Evolutionary conservation across 1,140 invertebrate genomes (phyloP), one percentile per base, ranked within the genome.

Genomic region (Eubasilissa regina): DNA sequence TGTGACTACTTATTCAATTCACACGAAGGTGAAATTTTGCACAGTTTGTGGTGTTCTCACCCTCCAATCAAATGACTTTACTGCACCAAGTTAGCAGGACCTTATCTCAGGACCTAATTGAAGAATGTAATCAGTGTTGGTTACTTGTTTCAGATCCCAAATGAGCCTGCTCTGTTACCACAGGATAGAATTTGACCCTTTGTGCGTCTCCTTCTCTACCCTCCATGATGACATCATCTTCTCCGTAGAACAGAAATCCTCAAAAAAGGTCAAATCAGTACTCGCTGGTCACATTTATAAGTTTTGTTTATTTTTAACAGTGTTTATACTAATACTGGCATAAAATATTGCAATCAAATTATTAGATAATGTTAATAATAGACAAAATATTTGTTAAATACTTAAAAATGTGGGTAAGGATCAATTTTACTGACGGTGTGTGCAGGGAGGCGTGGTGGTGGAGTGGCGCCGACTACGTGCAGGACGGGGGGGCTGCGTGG

Each of bases 391-490:
- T 51, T 13, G 48, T 51, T 51, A 51, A 3, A 15, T 8, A 51
- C 9, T 51, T 12, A 3, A 51, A 51, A 51, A 12, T 13, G 11
- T 13, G n/a, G n/a, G n/a, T n/a, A n/a, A n/a, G n/a, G n/a, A n/a
- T 60, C 17, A 60, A 3, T 60, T n/a, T 60, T 15, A 60, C 17
- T 15, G 13, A 11, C 4, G 3, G 17, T 15, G 4, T 60, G 13
- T 85, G 56, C 83, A 89, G 87, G 87, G 85, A 53, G 87, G 87
- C 7, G 85, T 88, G 3, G 87, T 81, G 48, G 53, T 89, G 70
- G 83, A 85, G 25, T 89, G 87, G 86, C 51, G 84, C 10, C 85
- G 85, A 6, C 87, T 87, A 74, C 86, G 87, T 45, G 76, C 87
- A 25, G 83, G 84, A 0, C 81, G 77, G 58, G 56, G 56, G 0